Base-by-base conservation (phyloP, 2,888 invertebrate species). In the Drosophila anceps region DNA sequence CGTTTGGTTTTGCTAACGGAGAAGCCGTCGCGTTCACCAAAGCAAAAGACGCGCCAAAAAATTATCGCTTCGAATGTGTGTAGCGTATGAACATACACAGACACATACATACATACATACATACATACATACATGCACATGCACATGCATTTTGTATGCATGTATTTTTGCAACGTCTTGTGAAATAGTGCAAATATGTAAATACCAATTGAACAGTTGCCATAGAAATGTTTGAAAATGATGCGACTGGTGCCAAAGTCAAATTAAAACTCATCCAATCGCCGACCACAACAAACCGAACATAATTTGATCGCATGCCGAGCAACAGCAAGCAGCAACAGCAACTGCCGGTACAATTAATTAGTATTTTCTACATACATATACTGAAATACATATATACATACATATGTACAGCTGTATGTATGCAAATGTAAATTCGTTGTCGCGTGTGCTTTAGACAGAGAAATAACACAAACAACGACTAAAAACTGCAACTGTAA, bases 41-140 rank as follows among this genome's bases (percentile, higher is more conserved):
- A 53, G 44, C 48, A 66, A 79, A 79, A 79, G 66, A 79, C 78
- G 78, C 78, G 78, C 78, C 78, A 78, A 78, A 78, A 68, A 68
- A 62, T 66, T 70, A 59, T 29, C 79, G 75, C 59, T 58, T 54
- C 63, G 60, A 31, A 51, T 50, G 48, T 59, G 44, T 20, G n/a
- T 27, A 9, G 50, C n/a, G n/a, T 39, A 8, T 29, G 15, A 41
- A 55, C 29, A 27, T n/a, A 41, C 5, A n/a, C 15, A 55, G 31
- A 31, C 15, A 44, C 7, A 12, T 20, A 20, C 20, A 44, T 41
- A 55, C 20, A 27, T 10, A 41, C 5, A n/a, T 10, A 55, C 31
- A 31, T 9, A 44, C 7, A 12, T 15, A 20, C 20, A 44, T 0
- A 15, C 46, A 27, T 9, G 33, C 44, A 27, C n/a, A n/a, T n/a